Base-by-base conservation (phyloP, 1,140 invertebrate species). In the Aricia agestis region DNA sequence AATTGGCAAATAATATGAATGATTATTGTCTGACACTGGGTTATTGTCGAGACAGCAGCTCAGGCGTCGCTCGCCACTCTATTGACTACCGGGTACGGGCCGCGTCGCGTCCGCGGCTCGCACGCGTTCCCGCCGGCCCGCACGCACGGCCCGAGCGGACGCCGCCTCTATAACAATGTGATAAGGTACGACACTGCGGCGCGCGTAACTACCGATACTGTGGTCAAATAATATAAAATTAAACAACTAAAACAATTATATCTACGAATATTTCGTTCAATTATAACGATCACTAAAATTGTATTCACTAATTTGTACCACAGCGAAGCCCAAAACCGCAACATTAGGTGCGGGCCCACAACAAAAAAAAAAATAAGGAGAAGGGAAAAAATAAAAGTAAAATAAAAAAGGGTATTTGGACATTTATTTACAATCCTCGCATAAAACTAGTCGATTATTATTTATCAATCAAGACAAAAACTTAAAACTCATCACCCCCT, bases 11-110 rank as follows among this genome's bases (percentile, higher is more conserved):
- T 86, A 77, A 90, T 83, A 87, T 81, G 74, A 89, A 89, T 88
- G 82, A 91, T 91, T 91, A 91, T 91, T 91, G 89, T 91, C 89
- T 91, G 86, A 91, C 89, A 91, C 89, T 89, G 85, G 87, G 89
- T 91, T 91, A 91, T 91, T 91, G 87, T 91, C 89, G 81, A 91
- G 89, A 91, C 89, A 91, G 89, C 89, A 91, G 89, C 83, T 85
- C 80, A 57, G 89, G 86, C 84, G 84, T 32, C 69, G n/a, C 72
- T 71, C 82, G 87, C 89, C 86, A 76, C 74, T 77, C 81, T 85
- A 87, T 87, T 86, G 84, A 86, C 86, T 88, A 90, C 76, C 79
- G 77, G 67, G 65, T 72, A 68, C 58, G n/a, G n/a, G 58, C n/a
- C 58, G 15, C 45, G 45, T 15, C 45, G 45, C 45, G 45, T 10